Evolutionary conservation across 37 sponge, comb jelly and placozoan species (phyloP), one percentile per base, ranked within the genome.

Genomic region (Spongia lamella): DNA sequence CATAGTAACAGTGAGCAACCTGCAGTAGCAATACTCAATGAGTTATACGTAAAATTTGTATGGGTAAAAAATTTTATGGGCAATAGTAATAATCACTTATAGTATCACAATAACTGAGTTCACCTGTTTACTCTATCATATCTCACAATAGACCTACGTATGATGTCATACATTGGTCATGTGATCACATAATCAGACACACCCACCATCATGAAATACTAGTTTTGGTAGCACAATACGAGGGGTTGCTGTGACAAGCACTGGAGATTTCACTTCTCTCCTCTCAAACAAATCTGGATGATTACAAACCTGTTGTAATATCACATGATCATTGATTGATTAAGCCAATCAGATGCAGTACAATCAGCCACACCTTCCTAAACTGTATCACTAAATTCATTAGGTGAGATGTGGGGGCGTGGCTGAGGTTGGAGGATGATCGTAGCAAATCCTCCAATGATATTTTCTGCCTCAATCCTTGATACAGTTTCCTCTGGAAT

Each of bases 311-410:
- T 94, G 36, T 2, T 62, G 54, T 15, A 50, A 27, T 30, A 29
- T 33, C 1, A 43, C 30, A n/a, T 29, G 35, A 30, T 29, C 22
- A 22, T 15, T n/a, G n/a, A 25, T 21, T 25, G 19, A 56, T 22
- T 22, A 6, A 5, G 33, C 59, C 53, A 29, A 32, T 53, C 43
- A 30, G 20, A 55, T n/a, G 40, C 52, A 80, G 15, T 54, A 6
- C 5, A 34, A 7, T 2, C 3, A 51, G 21, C 35, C 66, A 53
- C 32, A 94, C 94, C 93, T 96, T 96, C 68, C 96, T 89, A 57
- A 96, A 92, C 82, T 96, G 96, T 93, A 96, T 96, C 49, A 96
- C 96, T 6, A 96, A 80, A 69, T 96, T 96, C 87, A 96, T 91
- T 43, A 96, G 88, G 59, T 74, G 86, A 0, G 83, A 88, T 33